phyloP scores from a whole-genome alignment of 2,113 vertebrate genomes.

The Shinisaurus crocodilurus region DNA sequence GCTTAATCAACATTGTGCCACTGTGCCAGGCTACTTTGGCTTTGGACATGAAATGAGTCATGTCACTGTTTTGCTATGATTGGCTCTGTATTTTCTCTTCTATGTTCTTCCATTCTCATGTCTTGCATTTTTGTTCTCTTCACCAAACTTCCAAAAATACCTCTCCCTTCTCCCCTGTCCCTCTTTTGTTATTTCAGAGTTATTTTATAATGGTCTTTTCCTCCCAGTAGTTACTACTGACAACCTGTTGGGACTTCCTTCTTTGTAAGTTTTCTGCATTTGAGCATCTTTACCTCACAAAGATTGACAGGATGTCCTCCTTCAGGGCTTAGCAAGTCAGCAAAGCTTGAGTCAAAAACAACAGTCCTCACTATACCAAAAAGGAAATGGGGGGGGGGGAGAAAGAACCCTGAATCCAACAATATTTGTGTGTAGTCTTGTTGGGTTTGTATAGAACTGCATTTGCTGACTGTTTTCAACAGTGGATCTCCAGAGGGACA shows the following conservation, averaged over 20 bases:
- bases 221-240: background rate
- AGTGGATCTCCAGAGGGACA: background rate
- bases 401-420: background rate
- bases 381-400: background rate
- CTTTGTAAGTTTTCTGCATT: background rate
- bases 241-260: background rate
- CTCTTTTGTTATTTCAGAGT: background rate
- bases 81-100: background rate
- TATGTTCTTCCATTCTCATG: background rate
- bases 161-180: background rate
- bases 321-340: conserved; percentile 13
- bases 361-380: background rate
- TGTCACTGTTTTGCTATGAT: background rate
- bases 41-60: background rate
- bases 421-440: background rate
- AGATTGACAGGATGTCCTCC: conserved; percentile 7
- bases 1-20: background rate
- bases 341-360: conserved; percentile 7
- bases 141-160: background rate
- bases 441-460: background rate
- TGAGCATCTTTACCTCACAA: background rate
- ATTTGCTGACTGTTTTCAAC: background rate
- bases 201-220: background rate
- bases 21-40: background rate
- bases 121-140: background rate